Conservation (phyloP, 2,113 vertebrate genomes). For the Amia ocellicauda region DNA sequence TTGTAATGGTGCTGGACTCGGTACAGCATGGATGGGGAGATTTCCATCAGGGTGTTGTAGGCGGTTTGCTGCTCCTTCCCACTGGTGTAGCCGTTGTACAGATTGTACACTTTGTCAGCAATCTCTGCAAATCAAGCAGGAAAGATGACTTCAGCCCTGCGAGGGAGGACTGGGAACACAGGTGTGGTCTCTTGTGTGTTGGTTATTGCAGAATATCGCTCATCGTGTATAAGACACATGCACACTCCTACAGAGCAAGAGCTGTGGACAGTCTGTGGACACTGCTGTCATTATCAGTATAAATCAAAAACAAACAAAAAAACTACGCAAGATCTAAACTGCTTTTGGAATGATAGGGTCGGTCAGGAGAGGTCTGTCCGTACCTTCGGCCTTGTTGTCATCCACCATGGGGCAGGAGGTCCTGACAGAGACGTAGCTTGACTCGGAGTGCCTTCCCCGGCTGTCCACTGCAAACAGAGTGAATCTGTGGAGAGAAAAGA, state of each 20-base stretch:
- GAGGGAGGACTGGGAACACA: not conserved
- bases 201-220: no score
- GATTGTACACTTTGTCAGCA: conserved; percentile 94
- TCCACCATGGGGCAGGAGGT: conserved; percentile 94
- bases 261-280: not conserved
- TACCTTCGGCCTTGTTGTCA: conserved; percentile 95
- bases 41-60: conserved; percentile 95
- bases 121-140: conserved; percentile 69
- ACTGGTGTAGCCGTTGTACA: conserved; percentile 97
- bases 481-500: conserved; percentile 65
- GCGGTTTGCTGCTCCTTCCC: conserved; percentile 98
- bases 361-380: no score
- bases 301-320: not conserved
- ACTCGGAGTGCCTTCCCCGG: conserved; percentile 84
- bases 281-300: not conserved
- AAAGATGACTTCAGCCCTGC: no score
- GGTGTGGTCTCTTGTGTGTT: no score
- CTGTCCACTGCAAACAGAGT: conserved; percentile 91
- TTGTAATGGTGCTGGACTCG: conserved; percentile 97
- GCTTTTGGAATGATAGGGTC: no score
- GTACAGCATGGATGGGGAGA: conserved; percentile 85
- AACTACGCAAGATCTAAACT: no score
- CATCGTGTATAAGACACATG: not conserved
- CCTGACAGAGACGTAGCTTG: conserved; percentile 84
- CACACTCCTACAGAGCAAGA: not conserved